Evolutionary conservation across 2,797 vertebrate genomes (phyloP), one percentile per base, ranked within the genome.

Genomic region (Channa striata): DNA sequence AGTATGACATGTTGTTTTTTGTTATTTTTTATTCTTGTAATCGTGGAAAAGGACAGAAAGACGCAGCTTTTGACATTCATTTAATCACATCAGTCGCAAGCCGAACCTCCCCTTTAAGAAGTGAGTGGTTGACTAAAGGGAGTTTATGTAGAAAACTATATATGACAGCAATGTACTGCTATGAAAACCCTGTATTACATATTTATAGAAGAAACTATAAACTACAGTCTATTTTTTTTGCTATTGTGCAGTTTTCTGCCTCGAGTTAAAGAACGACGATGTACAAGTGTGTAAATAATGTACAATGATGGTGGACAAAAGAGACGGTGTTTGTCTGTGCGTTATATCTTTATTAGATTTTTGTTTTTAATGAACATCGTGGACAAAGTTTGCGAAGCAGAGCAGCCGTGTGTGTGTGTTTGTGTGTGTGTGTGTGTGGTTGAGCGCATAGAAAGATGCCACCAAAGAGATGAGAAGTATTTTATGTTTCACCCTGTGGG

Each of bases 201-300:
- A 67, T 83, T 75, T 81, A 76, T 75, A 84, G 57, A 62, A 56
- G 49, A 75, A 75, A 58, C n/a, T 58, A 56, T 59, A 44, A 50
- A 30, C 25, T 30, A 30, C 25, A 30, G 42, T 72, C 52, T 61
- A 25, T 72, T 64, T 72, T 64, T 53, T 75, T 51, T 56, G 33
- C 20, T 48, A 8, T 53, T 65, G 68, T 47, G 34, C 19, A 12
- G 40, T 78, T 73, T 70, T 54, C 72, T 85, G 81, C 74, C 82
- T 92, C 83, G 81, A 88, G 89, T 66, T 91, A 86, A 83, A 78
- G 68, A 74, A 43, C 23, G 23, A 63, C 8, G 61, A 83, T 89
- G 76, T 89, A 87, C 78, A 89, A 78, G 74, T 34, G 33, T 96
- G 95, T 96, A 96, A 93, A 97, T 96, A 95, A 94, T 90, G 92